Conservation (phyloP, 2,113 vertebrate species). For the Ptyas mucosa region DNA sequence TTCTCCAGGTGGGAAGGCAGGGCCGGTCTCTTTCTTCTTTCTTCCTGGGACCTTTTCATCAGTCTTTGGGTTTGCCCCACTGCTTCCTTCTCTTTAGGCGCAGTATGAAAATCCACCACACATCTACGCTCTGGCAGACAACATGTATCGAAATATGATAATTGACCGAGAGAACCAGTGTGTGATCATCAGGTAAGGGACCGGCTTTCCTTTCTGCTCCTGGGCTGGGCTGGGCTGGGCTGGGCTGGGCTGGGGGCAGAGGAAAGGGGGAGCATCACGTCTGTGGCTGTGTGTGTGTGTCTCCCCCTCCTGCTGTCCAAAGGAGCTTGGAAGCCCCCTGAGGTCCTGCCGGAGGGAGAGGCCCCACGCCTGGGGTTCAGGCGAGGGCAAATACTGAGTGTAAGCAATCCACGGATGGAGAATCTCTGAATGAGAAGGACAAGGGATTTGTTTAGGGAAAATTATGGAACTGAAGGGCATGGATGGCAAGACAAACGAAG, state of each 20-base stretch:
- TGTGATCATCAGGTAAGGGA: constrained; percentile 94
- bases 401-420: not conserved
- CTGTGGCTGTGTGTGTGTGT: not conserved
- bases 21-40: not conserved
- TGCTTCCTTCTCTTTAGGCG: constrained; percentile 71
- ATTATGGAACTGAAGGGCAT: not conserved
- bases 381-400: not conserved
- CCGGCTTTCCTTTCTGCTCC: not conserved
- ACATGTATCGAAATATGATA: constrained; percentile 99
- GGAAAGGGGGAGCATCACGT: not conserved
- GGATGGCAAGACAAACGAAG: not conserved
- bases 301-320: not conserved
- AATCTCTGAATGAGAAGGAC: not conserved
- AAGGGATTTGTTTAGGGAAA: not conserved
- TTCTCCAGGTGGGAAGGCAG: not conserved
- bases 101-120: constrained; percentile 98
- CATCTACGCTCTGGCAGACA: constrained; percentile 95
- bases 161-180: constrained; percentile 97
- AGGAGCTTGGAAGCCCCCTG: not conserved
- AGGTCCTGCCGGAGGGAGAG: not conserved
- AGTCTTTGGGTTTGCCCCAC: not conserved
- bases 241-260: not conserved
- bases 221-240: not conserved
- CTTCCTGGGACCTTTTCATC: not conserved
- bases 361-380: not conserved